Evolutionary conservation across 2,797 vertebrate genomes (phyloP).

Genomic region (Notolabrus celidotus): DNA sequence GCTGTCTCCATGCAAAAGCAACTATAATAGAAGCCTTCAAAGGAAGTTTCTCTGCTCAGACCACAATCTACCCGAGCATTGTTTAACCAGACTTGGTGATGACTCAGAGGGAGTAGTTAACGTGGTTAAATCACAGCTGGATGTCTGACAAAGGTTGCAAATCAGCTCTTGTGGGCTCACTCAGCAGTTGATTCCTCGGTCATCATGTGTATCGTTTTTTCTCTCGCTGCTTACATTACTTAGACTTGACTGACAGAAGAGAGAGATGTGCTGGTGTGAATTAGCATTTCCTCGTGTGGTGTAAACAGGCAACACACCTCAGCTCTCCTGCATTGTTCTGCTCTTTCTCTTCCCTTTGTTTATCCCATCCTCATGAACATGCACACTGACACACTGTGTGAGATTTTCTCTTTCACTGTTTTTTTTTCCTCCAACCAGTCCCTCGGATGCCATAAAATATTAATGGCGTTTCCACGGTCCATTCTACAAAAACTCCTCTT

Average conservation of each 20-base stretch:
- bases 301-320: slow-evolving; percentile 49
- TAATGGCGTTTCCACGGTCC: slow-evolving; percentile 54
- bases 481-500: slow-evolving; percentile 45
- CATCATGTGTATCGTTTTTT: neutral
- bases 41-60: slow-evolving; percentile 62
- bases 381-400: slow-evolving; percentile 15
- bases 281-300: slow-evolving; percentile 48
- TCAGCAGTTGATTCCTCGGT: slow-evolving; percentile 25
- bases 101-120: slow-evolving; percentile 35
- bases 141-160: slow-evolving; percentile 38
- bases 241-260: slow-evolving; percentile 41
- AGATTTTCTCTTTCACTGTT: slow-evolving; percentile 31
- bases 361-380: slow-evolving; percentile 6
- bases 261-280: slow-evolving; percentile 38
- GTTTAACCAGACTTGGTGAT: slow-evolving; percentile 58
- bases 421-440: slow-evolving; percentile 58
- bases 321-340: neutral
- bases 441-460: slow-evolving; percentile 60
- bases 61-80: slow-evolving; percentile 66
- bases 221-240: slow-evolving; percentile 28
- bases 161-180: slow-evolving; percentile 36
- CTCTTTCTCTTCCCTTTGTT: neutral
- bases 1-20: slow-evolving; percentile 51
- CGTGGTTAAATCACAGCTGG: slow-evolving; percentile 21
- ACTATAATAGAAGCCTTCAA: slow-evolving; percentile 68